Evolutionary conservation across 2,888 invertebrate species (phyloP).

Genomic region (Tachina grossa): DNA sequence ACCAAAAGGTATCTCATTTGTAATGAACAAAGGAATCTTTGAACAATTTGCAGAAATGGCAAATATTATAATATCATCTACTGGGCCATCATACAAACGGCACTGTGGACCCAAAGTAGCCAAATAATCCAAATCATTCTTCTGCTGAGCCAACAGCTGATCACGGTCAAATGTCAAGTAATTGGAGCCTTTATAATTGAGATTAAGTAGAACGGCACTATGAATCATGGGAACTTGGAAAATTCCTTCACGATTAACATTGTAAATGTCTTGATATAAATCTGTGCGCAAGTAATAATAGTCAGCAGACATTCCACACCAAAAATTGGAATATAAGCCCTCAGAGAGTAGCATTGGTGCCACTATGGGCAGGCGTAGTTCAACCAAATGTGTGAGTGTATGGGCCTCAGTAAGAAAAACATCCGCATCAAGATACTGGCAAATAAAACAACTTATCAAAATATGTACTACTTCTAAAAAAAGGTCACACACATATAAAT

Average conservation of each 20-base stretch:
- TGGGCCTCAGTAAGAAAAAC: conserved; percentile 89
- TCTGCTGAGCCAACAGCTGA: conserved; percentile 76
- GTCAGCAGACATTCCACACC: conserved; percentile 95
- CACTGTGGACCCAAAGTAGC: conserved; percentile 74
- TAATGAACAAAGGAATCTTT: conserved; percentile 87
- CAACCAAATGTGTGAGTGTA: conserved; percentile 86
- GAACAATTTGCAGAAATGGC: conserved; percentile 90
- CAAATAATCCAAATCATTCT: conserved; percentile 71
- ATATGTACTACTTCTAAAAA: conserved; percentile 16
- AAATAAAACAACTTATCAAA: neutral
- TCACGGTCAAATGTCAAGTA: conserved; percentile 87
- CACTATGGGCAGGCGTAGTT: conserved; percentile 86
- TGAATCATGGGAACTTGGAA: conserved; percentile 96
- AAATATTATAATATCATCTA: conserved; percentile 96
- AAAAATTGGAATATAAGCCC: conserved; percentile 96
- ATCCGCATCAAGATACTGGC: conserved; percentile 92
- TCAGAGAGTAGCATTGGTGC: conserved; percentile 95
- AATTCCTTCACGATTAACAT: conserved; percentile 88
- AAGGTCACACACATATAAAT: conserved; percentile 14
- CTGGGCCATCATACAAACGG: conserved; percentile 88
- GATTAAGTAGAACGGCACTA: conserved; percentile 91
- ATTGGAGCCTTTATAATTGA: conserved; percentile 85
- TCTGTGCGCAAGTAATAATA: conserved; percentile 93
- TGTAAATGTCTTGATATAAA: conserved; percentile 91
- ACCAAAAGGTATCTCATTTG: conserved; percentile 93